Base-by-base conservation (phyloP, 1,140 invertebrate genomes). In the Rhopalosiphum maidis region DNA sequence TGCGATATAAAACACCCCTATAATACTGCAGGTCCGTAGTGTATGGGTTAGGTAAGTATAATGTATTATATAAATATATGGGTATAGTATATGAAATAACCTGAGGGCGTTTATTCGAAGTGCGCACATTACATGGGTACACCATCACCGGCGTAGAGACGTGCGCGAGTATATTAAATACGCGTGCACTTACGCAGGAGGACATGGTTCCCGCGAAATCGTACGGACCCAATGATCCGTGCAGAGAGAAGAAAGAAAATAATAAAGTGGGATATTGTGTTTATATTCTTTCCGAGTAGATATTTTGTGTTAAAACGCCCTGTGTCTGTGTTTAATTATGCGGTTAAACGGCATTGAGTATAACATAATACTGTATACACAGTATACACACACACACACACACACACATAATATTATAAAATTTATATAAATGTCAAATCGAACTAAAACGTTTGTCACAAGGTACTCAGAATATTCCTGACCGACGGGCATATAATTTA, bases 401-500 rank as follows among this genome's bases (percentile, higher is more conserved):
- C 2, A 43, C 9, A 3, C 37, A 18, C 15, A 15, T 9, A 15
- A 1, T 15, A 30, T n/a, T 6, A 41, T 41, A 68, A 83, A 83
- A 85, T 0, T 23, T 23, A n/a, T 41, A n/a, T 41, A 9, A 21
- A 37, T 8, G 21, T 87, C 43, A 15, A 11, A 11, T 87, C 11
- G 30, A 6, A 21, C 85, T 21, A 43, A 43, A 85, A 30, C n/a
- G 77, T 37, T 35, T 37, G 77, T 37, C 77, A 35, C n/a, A 30
- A 51, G 89, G 60, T n/a, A 21, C 7, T 25, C 46, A 30, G 43
- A 46, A 90, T 23, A 68, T 90, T 90, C 37, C 89, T 18, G 89
- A 90, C 54, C 89, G 89, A 68, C n/a, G 54, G 15, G 21, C 41
- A 30, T 68, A 43, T 30, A 90, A 90, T 68, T 90, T 90, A 68